Conservation (phyloP, 2,888 invertebrate genomes). For the Brenthis daphne region DNA sequence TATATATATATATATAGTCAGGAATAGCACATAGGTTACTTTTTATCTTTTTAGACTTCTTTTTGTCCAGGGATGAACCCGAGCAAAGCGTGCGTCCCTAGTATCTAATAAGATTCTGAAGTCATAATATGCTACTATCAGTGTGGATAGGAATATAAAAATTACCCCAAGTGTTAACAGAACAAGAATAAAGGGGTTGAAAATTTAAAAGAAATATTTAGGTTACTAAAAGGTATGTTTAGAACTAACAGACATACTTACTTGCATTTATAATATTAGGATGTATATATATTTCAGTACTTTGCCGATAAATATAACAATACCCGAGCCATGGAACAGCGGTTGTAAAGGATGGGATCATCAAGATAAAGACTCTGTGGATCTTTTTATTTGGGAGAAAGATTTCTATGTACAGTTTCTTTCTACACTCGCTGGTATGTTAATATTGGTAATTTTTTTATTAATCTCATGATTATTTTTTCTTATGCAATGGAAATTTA, state of each 20-base stretch:
- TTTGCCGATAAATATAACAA: conserved; percentile 48
- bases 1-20: too few relatives aligned
- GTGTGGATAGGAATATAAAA: too few relatives aligned
- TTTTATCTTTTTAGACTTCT: too few relatives aligned
- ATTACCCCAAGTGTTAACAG: neutral
- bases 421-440: conserved; percentile 71
- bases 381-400: conserved; percentile 80
- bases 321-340: conserved; percentile 50
- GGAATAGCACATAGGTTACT: too few relatives aligned
- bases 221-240: neutral
- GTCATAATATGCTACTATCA: too few relatives aligned
- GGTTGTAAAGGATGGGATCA: conserved; percentile 57
- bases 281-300: conserved; percentile 48
- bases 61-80: too few relatives aligned
- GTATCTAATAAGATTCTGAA: too few relatives aligned
- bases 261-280: neutral
- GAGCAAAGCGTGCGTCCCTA: too few relatives aligned
- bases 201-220: neutral
- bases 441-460: neutral
- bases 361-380: conserved; percentile 54
- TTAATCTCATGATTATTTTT: conserved; percentile 24
- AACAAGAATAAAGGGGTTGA: neutral
- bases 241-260: neutral
- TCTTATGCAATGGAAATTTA: too few relatives aligned
- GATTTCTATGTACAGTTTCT: conserved; percentile 82